Conservation (phyloP, 2,113 vertebrate genomes). For the Vireo altiloquus region DNA sequence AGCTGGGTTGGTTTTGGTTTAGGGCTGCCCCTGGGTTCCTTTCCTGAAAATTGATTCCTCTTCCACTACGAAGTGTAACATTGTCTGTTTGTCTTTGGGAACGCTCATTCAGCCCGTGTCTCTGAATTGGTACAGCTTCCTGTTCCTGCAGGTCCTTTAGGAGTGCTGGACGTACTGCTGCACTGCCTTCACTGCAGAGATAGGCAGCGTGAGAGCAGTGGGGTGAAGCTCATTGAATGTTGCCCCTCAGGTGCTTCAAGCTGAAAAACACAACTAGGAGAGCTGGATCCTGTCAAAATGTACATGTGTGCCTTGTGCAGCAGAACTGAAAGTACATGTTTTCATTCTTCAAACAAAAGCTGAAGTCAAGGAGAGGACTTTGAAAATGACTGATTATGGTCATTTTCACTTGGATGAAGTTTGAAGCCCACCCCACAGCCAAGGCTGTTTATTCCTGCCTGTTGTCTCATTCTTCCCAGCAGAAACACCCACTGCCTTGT, state of each 20-base stretch:
- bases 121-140: not conserved
- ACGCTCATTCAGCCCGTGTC: not conserved
- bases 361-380: not conserved
- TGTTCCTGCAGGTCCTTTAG: not conserved
- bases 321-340: not conserved
- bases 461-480: not conserved
- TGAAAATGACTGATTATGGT: not conserved
- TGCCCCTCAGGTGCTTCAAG: not conserved
- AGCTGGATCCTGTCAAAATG: not conserved
- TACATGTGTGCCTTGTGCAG: not conserved
- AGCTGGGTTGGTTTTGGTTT: not conserved
- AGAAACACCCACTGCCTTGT: not conserved
- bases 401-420: not conserved
- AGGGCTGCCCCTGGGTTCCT: not conserved
- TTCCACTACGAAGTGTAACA: not conserved
- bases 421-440: not conserved
- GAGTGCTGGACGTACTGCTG: fast-evolving
- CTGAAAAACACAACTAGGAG: not conserved
- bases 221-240: not conserved
- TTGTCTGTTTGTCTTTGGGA: not conserved
- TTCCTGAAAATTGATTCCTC: not conserved
- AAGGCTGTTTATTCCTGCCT: not conserved
- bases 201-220: fast-evolving
- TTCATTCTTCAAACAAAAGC: not conserved
- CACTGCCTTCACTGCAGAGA: not conserved